A percentile compares a stretch with the other conserved stretches of the same genome.
phyloP scores from a whole-genome alignment of 2,797 vertebrate genomes.

The Intellagama lesueurii region DNA sequence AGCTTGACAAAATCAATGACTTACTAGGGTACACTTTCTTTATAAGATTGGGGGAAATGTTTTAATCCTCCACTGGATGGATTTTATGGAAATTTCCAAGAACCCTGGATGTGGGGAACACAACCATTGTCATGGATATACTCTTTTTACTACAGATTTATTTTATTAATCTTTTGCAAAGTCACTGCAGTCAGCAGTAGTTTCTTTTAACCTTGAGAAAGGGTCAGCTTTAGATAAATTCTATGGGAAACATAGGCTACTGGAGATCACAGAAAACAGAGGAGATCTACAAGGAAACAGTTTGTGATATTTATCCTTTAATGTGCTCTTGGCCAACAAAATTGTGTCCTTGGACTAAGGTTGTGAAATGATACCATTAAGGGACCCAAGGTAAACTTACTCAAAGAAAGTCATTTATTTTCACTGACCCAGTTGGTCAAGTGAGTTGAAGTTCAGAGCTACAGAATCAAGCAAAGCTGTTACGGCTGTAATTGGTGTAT shows the following conservation, averaged over 20 bases:
- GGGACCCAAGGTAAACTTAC: conserved; percentile 78
- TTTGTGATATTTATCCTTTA: conserved; percentile 68
- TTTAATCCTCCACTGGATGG: background rate
- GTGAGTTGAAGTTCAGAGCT: conserved; percentile 86
- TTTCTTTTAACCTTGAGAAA: conserved; percentile 49
- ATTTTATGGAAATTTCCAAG: background rate
- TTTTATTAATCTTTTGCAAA: conserved; percentile 27
- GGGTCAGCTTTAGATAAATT: conserved; percentile 43
- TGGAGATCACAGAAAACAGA: conserved; percentile 43
- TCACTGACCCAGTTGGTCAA: conserved; percentile 85
- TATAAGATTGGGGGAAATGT: background rate
- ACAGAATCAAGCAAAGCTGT: conserved; percentile 77
- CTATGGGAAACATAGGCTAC: conserved; percentile 26
- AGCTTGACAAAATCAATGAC: background rate
- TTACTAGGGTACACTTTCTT: background rate
- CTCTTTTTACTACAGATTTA: conserved; percentile 22
- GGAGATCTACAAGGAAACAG: conserved; percentile 43
- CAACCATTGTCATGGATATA: background rate
- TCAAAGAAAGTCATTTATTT: conserved; percentile 89
- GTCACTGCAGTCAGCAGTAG: conserved; percentile 4
- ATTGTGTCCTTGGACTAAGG: conserved; percentile 72
- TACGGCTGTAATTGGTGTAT: conserved; percentile 83
- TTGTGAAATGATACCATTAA: conserved; percentile 79
- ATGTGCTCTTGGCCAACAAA: conserved; percentile 53
- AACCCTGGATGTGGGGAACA: background rate